Evolutionary conservation across 1,140 invertebrate species (phyloP), one percentile per base, ranked within the genome.

Genomic region (Pseudomyrmex cubaensis): DNA sequence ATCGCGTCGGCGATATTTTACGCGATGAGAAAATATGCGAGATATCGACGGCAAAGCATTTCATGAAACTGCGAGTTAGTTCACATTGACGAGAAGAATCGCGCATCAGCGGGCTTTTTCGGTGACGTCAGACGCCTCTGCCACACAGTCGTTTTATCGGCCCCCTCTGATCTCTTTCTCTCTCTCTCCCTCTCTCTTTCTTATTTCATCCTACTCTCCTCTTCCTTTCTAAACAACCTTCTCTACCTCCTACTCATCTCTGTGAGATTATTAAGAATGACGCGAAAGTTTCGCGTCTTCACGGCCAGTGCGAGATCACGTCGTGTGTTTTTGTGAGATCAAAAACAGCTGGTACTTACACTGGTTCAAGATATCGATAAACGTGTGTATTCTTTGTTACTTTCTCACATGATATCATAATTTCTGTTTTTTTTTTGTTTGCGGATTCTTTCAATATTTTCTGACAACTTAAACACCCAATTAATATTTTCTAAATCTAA

Each of bases 81-180:
- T 83, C 74, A 35, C 80, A 62, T 86, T 74, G 63, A 89, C 69
- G 54, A 67, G 70, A 46, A 83, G 84, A 73, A 35, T 7, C 20
- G 73, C 72, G 67, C 73, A 87, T 73, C 74, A 83, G 75, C 85
- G 52, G 82, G 80, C 76, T 84, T 83, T 72, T 78, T 73, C 63
- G 83, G 76, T 90, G 90, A 90, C 87, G 90, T 90, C 85, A 89
- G 83, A 76, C 82, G 64, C 50, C 50, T 52, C 84, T 74, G 35
- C 35, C 5, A 35, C 64, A 83, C 85, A 82, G 56, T 70, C 80
- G 80, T 85, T 90, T 89, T 83, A 89, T 86, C 83, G 85, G 57
- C 12, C 52, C 66, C 54, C 73, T 66, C 61, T 22, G 52, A 61
- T 63, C 66, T 62, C 63, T 66, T 20, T 59, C 63, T 83, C 82